Conservation (phyloP, 2,888 invertebrate genomes). For the Polydrusus cervinus region DNA sequence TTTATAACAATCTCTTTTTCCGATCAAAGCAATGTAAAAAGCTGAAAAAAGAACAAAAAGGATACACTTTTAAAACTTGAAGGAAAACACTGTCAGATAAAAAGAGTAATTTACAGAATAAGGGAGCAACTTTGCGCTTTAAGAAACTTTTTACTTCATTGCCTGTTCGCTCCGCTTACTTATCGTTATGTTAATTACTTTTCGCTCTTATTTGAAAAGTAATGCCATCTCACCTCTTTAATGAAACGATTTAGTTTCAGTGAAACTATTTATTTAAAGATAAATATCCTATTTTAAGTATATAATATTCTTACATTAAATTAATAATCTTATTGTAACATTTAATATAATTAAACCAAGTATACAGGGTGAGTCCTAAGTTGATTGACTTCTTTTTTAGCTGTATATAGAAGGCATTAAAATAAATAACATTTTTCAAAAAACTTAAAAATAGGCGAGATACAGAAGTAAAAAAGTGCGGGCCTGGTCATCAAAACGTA, state of each 20-base stretch:
- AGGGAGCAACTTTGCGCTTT: conserved; percentile 10
- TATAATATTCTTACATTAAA: no score
- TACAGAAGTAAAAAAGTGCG: no score
- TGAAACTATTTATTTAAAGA: background rate
- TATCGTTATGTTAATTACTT: conserved; percentile 16
- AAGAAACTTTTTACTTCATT: conserved; percentile 20
- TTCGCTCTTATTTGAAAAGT: conserved; percentile 3
- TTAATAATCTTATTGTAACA: no score
- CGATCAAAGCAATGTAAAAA: conserved; percentile 2
- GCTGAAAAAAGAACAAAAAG: conserved; percentile 1
- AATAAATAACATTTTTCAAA: no score
- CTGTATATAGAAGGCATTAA: no score
- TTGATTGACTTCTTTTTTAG: no score
- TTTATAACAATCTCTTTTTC: background rate
- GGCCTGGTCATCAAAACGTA: no score
- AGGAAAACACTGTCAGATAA: conserved; percentile 12
- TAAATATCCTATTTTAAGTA: no score
- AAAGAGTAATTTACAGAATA: conserved; percentile 7
- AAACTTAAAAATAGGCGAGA: no score
- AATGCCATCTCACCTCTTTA: conserved; percentile 1
- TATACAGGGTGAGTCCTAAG: no score
- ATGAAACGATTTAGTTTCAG: background rate
- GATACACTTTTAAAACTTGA: conserved; percentile 7
- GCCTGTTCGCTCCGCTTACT: conserved; percentile 8
- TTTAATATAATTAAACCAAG: no score